phyloP scores from a whole-genome alignment of 2,888 invertebrate species.

The Ornithoptera alexandrae region DNA sequence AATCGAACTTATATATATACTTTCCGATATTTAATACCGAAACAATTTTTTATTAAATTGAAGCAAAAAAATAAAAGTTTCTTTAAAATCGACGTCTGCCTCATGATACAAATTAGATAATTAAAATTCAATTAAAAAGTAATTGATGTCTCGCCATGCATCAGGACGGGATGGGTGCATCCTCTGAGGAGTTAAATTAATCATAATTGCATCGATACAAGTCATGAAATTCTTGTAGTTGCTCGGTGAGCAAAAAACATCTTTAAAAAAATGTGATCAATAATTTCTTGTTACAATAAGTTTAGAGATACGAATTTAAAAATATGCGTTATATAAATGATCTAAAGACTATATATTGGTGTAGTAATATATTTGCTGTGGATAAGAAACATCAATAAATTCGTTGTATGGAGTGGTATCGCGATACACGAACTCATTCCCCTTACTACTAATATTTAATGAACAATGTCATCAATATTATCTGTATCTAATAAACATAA shows the following conservation, averaged over 20 bases:
- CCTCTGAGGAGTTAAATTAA: slow-evolving; percentile 35
- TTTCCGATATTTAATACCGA: too few species aligned
- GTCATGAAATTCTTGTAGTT: slow-evolving; percentile 32
- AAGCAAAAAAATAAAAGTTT: too few species aligned
- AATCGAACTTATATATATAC: too few species aligned
- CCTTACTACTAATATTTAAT: slow-evolving; percentile 24
- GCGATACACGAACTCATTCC: slow-evolving; percentile 13
- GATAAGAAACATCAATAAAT: slow-evolving; percentile 27
- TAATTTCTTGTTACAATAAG: background rate
- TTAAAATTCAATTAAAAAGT: slow-evolving; percentile 27
- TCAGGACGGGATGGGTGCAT: slow-evolving; percentile 27
- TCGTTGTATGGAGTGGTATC: slow-evolving; percentile 25
- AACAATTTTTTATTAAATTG: too few species aligned
- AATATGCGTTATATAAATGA: too few species aligned
- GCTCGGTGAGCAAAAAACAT: too few species aligned
- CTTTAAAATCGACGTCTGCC: slow-evolving; percentile 1
- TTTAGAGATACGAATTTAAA: background rate
- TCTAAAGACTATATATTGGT: background rate
- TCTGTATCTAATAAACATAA: slow-evolving; percentile 34
- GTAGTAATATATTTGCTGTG: slow-evolving; percentile 21
- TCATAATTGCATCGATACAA: slow-evolving; percentile 38
- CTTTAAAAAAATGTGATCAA: background rate
- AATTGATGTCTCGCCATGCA: slow-evolving; percentile 23
- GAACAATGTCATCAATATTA: slow-evolving; percentile 28
- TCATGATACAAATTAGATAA: slow-evolving; percentile 16